Evolutionary conservation across 2,888 invertebrate species (phyloP).

Genomic region (Microdon myrmicae): DNA sequence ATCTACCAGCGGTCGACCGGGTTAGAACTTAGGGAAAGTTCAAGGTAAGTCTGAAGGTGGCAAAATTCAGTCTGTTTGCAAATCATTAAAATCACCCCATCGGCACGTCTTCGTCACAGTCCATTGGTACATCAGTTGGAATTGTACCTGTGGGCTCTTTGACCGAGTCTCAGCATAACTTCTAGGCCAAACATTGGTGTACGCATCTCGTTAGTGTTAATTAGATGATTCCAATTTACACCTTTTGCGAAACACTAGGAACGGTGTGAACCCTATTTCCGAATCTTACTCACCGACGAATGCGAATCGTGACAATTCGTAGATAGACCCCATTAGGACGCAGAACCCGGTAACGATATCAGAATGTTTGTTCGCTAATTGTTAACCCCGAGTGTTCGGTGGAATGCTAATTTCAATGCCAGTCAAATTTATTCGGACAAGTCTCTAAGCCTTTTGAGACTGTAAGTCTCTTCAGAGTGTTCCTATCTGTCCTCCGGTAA

Average conservation of each 20-base stretch:
- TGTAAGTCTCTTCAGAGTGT: slow-evolving; percentile 16
- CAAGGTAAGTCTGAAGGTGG: too few relatives aligned
- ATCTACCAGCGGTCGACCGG: too few relatives aligned
- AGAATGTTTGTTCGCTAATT: slow-evolving; percentile 36
- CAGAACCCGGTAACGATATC: slow-evolving; percentile 11
- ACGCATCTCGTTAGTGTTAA: slow-evolving; percentile 51
- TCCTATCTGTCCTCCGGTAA: slow-evolving; percentile 34
- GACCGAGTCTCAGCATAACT: slow-evolving; percentile 29
- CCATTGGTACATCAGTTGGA: slow-evolving; percentile 18
- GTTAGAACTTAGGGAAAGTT: too few relatives aligned
- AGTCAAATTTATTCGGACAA: slow-evolving; percentile 48
- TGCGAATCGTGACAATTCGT: slow-evolving; percentile 48
- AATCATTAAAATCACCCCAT: slow-evolving; percentile 47
- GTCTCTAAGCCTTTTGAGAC: slow-evolving; percentile 39
- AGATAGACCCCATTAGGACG: slow-evolving; percentile 38
- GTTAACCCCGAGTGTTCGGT: slow-evolving; percentile 33
- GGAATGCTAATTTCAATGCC: slow-evolving; percentile 48
- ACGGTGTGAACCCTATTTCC: too few relatives aligned
- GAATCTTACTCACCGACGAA: slow-evolving; percentile 48
- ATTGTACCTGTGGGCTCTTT: slow-evolving; percentile 39
- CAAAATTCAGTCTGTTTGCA: slow-evolving; percentile 36
- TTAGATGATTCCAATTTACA: slow-evolving; percentile 42
- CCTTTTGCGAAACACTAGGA: slow-evolving; percentile 34
- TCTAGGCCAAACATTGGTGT: slow-evolving; percentile 30
- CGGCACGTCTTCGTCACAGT: slow-evolving; percentile 45